Base-by-base conservation (phyloP, 2,797 vertebrate genomes). In the Xenentodon cancila region DNA sequence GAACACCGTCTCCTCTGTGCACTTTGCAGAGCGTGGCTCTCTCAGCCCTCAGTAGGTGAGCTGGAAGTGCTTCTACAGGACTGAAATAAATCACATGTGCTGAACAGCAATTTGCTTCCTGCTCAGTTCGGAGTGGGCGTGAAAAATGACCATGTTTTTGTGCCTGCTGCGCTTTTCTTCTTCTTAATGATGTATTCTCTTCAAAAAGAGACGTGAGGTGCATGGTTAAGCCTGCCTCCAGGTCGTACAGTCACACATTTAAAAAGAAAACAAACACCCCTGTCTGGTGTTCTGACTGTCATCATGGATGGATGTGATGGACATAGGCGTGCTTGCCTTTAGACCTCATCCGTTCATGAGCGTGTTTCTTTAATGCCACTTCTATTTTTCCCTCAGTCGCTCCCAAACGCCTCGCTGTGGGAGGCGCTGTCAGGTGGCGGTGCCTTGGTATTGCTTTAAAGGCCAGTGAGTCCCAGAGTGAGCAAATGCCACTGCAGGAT, bases 401-500 rank as follows among this genome's bases (percentile, higher is more conserved):
- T 74, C 62, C 60, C 19, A 63, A 68, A 57, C 61, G 47, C 51
- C 46, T 60, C 69, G 42, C 73, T 3, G 49, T 59, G 45, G 68
- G 76, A 77, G 75, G 53, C 68, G 53, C 61, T 68, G 62, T 65
- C 11, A 20, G 62, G 59, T 78, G 37, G 13, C 37, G 44, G 65
- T 45, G 68, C 58, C 37, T 68, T 64, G 32, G 64, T 65, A 51
- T 59, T 74, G 72, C 52, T 76, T 77, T 73, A 86, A 89, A 89
- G 84, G 79, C 81, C 80, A 78, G 53, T 25, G 6, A 73, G 74
- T 70, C 47, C 59, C 84, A 85, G 34, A 64, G 79, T 68, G 87
- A 81, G 81, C 27, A 88, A 92, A 91, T 89, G 86, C 81, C 88
- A 88, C 71, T 40, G 84, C 64, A 71, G 86, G 84, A 90, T 88